phyloP scores from a whole-genome alignment of 2,888 invertebrate genomes.

The Drosophila algonquin region DNA sequence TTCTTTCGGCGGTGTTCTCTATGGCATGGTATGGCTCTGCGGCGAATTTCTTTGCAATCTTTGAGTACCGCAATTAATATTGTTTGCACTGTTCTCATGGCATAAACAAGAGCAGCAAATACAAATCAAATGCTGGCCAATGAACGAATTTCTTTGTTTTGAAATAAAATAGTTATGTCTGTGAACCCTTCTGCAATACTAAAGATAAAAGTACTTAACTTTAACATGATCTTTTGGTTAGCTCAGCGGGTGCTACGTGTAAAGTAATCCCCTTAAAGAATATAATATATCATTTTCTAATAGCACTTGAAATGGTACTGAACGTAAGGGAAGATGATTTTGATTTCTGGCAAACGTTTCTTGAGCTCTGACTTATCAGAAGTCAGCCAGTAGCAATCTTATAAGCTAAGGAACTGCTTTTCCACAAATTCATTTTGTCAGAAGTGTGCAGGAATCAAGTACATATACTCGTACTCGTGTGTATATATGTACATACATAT shows the following conservation, averaged over 20 bases:
- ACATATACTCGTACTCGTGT: too few species aligned
- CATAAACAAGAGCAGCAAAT: conserved; percentile 48
- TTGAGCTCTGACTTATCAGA: not conserved
- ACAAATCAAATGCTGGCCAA: conserved; percentile 44
- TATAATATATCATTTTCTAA: too few species aligned
- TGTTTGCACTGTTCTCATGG: conserved; percentile 64
- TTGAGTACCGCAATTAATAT: conserved; percentile 56
- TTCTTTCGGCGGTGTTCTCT: conserved; percentile 17
- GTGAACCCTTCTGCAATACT: not conserved
- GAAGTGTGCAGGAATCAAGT: not conserved
- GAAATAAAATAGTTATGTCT: not conserved
- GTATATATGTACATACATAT: too few species aligned
- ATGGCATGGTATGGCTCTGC: conserved; percentile 3
- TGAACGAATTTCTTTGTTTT: conserved; percentile 19
- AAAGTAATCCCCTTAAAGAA: too few species aligned
- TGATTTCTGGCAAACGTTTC: too few species aligned
- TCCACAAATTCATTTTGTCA: not conserved
- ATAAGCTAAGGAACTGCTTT: conserved; percentile 1
- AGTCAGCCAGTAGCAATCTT: too few species aligned
- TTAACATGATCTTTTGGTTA: not conserved
- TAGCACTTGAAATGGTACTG: too few species aligned
- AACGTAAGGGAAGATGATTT: too few species aligned
- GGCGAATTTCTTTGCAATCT: conserved; percentile 58
- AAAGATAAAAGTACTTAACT: conserved; percentile 5
- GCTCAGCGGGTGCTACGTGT: too few species aligned